phyloP scores from a whole-genome alignment of 2,113 vertebrate species.

The Salvelinus alpinus region DNA sequence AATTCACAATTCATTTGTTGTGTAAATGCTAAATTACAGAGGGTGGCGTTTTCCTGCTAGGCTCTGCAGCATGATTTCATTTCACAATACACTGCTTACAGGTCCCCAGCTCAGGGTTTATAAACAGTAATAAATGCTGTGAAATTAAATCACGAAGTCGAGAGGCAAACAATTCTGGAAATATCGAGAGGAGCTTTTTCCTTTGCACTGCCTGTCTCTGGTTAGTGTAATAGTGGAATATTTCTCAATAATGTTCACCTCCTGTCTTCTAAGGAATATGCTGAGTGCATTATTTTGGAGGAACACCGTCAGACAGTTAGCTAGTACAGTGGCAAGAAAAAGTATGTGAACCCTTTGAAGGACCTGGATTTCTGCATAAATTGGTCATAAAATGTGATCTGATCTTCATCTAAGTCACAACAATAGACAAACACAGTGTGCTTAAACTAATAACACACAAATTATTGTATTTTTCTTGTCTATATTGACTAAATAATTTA shows the following conservation, averaged over 20 bases:
- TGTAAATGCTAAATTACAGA: neutral
- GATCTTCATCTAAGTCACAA: no score
- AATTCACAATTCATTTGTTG: neutral
- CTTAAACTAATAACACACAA: no score
- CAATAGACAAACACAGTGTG: no score
- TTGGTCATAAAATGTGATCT: no score
- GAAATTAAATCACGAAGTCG: neutral
- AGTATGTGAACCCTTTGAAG: no score
- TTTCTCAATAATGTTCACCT: constrained; percentile 17
- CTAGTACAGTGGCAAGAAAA: neutral
- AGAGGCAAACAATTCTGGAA: neutral
- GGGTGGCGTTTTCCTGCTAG: neutral
- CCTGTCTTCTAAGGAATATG: constrained; percentile 5
- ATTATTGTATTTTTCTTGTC: no score
- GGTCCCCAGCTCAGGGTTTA: neutral
- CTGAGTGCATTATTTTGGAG: neutral
- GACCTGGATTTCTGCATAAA: no score
- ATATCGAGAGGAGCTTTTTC: neutral
- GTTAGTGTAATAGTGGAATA: neutral
- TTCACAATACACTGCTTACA: neutral
- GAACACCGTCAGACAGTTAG: neutral
- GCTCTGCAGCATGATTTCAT: neutral
- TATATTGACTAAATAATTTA: no score
- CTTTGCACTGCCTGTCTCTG: constrained; percentile 4
- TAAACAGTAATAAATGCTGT: constrained; percentile 4